These are phyloP conservation scores for Brachionus rotundiformis DNA, from an alignment of 1,140 invertebrate species.

Conservation along the genomic window DNA sequence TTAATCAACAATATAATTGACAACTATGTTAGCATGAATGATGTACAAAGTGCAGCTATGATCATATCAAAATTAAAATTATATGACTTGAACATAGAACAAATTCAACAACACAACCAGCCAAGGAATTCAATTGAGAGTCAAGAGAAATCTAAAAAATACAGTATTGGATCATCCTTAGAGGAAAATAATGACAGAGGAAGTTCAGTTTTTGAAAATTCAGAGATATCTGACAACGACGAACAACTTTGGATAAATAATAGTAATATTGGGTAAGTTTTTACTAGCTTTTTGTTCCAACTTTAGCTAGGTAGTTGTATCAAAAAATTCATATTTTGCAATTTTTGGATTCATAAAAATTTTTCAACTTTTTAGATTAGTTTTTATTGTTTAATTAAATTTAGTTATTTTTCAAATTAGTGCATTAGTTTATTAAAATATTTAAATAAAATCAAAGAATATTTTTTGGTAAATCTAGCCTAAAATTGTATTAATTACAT, in stretches of 20 bases:
- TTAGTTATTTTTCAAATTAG: no score
- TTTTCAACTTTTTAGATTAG: no score
- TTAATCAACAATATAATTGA: slow-evolving; percentile 35
- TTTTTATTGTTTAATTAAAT: no score
- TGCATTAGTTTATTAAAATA: no score
- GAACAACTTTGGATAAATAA: not conserved
- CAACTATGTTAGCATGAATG: not conserved
- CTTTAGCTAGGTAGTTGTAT: no score
- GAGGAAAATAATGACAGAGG: not conserved
- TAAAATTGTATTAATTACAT: no score
- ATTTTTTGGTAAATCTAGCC: no score
- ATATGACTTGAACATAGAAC: not conserved
- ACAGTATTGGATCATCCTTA: not conserved
- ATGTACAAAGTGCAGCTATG: slow-evolving; percentile 27
- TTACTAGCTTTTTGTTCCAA: no score
- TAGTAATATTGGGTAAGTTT: slow-evolving; percentile 31
- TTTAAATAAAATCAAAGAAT: no score
- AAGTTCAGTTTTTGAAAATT: slow-evolving; percentile 16
- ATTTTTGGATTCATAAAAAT: no score
- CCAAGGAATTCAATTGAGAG: not conserved
- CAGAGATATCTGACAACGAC: not conserved
- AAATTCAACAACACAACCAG: not conserved
- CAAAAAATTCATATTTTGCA: no score
- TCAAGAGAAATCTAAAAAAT: not conserved
- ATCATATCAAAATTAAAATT: slow-evolving; percentile 27